Base-by-base conservation (phyloP, 2,113 vertebrate genomes). In the Cyprinodon brontotheroides region DNA sequence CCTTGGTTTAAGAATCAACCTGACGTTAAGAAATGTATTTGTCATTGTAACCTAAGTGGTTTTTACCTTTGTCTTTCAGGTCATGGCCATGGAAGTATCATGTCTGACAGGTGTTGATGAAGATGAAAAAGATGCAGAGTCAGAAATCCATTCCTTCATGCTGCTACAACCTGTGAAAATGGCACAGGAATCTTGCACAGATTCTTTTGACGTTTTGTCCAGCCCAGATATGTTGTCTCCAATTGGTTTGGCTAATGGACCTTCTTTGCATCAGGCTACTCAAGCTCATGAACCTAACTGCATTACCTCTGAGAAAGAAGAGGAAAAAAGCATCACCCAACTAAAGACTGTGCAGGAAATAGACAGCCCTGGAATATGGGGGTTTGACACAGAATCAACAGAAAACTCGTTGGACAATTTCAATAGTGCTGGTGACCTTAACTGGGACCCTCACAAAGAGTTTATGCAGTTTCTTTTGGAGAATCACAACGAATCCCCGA, bases 381-480 rank as follows among this genome's bases (percentile, higher is more conserved):
- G 94, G 76, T 95, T 95, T 93, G 95, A 94, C 0, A 92, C 71
- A 76, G 93, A 96, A 38, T 94, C 96, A 85, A 94, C 96, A 86
- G 95, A 94, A 78, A 91, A 94, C 93, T 96, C 96, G 73, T 94
- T 96, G 93, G 96, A 95, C 93, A 93, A 95, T 92, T 95, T 94
- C 89, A 92, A 92, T 79, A 94, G 87, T 89, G 90, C 90, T 86
- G 93, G 59, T 90, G 94, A 97, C 88, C 71, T 95, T 81, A 93
- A 90, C 79, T 97, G 96, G 96, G 95, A 96, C 91, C 96, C 96
- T 7, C 95, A 97, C 57, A 97, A 95, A 90, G 96, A 98, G 73
- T 96, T 97, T 74, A 97, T 98, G 94, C 95, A 97, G 78, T 97
- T 98, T 93, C 92, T 98, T 78, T 96, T 96, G 94, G 96, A 96